Percentiles rank a stretch among this genome's conserved stretches.
Conservation (phyloP, 2,888 invertebrate genomes). For the Gari tellinella region DNA sequence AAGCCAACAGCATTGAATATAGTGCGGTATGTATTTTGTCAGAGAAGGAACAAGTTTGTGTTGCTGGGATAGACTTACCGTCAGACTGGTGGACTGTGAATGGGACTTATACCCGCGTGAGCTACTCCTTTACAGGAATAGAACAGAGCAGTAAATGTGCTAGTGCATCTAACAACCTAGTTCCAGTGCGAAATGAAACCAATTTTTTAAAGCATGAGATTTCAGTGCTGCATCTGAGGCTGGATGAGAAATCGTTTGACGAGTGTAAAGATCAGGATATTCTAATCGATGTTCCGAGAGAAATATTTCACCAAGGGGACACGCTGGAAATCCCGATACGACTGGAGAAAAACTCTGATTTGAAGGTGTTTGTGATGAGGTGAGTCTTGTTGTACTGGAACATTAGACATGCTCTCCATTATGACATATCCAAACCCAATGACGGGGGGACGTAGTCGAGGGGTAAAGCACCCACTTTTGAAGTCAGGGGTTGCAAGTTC, state of each 20-base stretch:
- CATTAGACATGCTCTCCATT: no score
- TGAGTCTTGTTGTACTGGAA: constrained; percentile 86
- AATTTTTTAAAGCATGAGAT: constrained; percentile 63
- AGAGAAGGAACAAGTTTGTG: constrained; percentile 93
- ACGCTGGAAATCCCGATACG: constrained; percentile 96
- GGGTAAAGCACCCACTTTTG: no score
- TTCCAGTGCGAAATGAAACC: constrained; percentile 63
- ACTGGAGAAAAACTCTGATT: constrained; percentile 86
- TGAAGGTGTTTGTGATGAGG: constrained; percentile 93
- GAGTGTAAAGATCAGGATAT: constrained; percentile 94
- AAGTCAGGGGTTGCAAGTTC: no score
- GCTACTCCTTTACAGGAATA: constrained; percentile 91
- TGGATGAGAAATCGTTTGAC: constrained; percentile 87
- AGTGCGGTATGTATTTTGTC: constrained; percentile 97
- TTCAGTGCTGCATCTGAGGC: constrained; percentile 62
- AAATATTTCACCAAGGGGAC: constrained; percentile 94
- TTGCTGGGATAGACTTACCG: constrained; percentile 94
- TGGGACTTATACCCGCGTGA: constrained; percentile 89
- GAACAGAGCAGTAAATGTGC: constrained; percentile 79
- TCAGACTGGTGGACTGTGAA: constrained; percentile 92
- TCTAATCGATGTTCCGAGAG: constrained; percentile 93
- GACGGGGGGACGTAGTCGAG: no score
- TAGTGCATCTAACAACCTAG: constrained; percentile 76
- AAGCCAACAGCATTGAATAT: constrained; percentile 86
- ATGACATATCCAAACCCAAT: no score